These are phyloP conservation scores for Litoditis marina DNA, from an alignment of 2,888 invertebrate species.

Conservation along the genomic window DNA sequence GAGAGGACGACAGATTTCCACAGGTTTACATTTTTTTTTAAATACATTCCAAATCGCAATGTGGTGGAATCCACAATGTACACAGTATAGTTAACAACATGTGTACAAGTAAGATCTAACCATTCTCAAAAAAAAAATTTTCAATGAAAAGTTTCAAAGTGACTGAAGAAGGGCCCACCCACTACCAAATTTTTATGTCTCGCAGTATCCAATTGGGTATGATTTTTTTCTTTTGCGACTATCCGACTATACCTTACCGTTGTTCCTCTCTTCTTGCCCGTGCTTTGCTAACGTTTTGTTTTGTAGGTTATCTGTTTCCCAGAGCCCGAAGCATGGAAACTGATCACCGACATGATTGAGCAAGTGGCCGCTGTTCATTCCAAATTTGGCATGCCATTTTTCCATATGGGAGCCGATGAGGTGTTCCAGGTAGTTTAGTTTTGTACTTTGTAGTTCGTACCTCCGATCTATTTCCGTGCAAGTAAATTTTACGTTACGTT, in stretches of 20 bases:
- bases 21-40: slow-evolving; percentile 40
- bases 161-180: not conserved
- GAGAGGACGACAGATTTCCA: slow-evolving; percentile 71
- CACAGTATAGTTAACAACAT: too few relatives aligned
- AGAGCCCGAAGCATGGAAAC: slow-evolving; percentile 61
- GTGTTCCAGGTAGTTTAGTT: slow-evolving; percentile 56
- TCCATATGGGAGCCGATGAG: slow-evolving; percentile 67
- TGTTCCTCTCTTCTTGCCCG: not conserved
- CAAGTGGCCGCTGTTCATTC: slow-evolving; percentile 64
- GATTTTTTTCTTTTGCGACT: too few relatives aligned
- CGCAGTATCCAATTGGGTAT: not conserved
- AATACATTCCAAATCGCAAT: too few relatives aligned
- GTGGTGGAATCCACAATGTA: too few relatives aligned
- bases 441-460: too few relatives aligned
- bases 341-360: slow-evolving; percentile 60
- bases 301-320: slow-evolving; percentile 57
- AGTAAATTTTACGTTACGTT: not conserved
- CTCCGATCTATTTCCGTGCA: too few relatives aligned
- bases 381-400: slow-evolving; percentile 67
- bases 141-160: too few relatives aligned
- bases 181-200: not conserved
- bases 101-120: too few relatives aligned
- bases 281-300: not conserved
- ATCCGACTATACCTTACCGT: too few relatives aligned
- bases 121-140: too few relatives aligned